A percentile compares a stretch with the other conserved stretches of the same genome.
Conservation (phyloP, 2,113 vertebrate genomes). For the Quiscalus mexicanus region DNA sequence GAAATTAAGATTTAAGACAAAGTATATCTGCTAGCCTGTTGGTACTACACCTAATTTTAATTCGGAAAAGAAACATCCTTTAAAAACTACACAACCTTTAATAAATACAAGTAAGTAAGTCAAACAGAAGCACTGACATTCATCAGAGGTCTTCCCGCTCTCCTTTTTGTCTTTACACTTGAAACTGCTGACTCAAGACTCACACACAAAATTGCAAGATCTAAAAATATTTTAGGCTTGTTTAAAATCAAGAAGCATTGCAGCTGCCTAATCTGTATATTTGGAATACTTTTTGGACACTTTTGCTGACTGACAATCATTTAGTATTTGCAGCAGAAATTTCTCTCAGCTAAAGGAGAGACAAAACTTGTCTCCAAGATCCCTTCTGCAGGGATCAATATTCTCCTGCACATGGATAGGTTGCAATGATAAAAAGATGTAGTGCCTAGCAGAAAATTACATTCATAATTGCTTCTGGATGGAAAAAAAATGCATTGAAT, state of each 20-base stretch:
- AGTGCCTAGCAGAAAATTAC: not conserved
- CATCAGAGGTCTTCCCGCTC: not conserved
- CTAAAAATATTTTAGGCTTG: constrained; percentile 5
- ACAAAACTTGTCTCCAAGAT: not conserved
- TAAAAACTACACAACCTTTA: not conserved
- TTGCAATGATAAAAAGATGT: not conserved
- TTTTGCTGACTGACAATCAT: not conserved
- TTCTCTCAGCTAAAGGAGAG: not conserved
- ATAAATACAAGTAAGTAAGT: not conserved
- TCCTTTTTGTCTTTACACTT: not conserved
- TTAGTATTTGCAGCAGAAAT: not conserved
- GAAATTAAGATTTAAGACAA: not conserved
- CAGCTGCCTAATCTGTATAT: not conserved
- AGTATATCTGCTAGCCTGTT: not conserved
- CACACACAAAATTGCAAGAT: not conserved
- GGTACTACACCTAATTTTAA: not conserved
- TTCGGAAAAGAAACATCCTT: not conserved
- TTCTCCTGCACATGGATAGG: not conserved
- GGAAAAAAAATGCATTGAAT: not conserved
- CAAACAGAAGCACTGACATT: not conserved
- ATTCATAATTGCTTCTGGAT: not conserved
- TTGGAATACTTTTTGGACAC: not conserved
- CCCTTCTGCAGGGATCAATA: not conserved
- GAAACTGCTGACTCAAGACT: not conserved
- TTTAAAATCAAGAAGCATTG: not conserved